A percentile compares a stretch with the other conserved stretches of the same genome.
Evolutionary conservation across 2,113 vertebrate genomes (phyloP).

Genomic region (Dissostichus mawsoni): DNA sequence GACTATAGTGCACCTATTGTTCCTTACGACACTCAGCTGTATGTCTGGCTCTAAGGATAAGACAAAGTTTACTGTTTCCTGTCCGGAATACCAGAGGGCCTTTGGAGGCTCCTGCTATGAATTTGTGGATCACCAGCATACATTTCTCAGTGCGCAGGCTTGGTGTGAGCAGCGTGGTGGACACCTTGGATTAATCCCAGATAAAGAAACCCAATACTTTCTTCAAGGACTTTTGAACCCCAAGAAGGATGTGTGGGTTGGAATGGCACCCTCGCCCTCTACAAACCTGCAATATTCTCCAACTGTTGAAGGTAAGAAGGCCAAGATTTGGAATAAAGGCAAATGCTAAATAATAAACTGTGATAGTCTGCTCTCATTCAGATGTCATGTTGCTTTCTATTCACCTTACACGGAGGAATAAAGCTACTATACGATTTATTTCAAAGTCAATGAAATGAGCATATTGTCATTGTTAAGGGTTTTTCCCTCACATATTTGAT

Average conservation of each 20-base stretch:
- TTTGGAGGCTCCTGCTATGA: conserved; percentile 89
- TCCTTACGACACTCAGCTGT: conserved; percentile 54
- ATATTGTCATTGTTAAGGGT: not conserved
- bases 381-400: not conserved
- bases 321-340: not conserved
- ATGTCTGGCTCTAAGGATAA: conserved; percentile 40
- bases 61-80: conserved; percentile 49
- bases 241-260: conserved; percentile 89
- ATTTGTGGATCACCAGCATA: conserved; percentile 79
- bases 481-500: too few species aligned
- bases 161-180: conserved; percentile 92
- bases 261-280: conserved; percentile 71
- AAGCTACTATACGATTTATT: too few species aligned
- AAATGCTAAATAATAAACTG: not conserved
- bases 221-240: conserved; percentile 84
- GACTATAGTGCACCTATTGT: conserved; percentile 47
- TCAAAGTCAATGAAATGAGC: not conserved
- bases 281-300: conserved; percentile 56
- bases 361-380: not conserved
- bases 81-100: conserved; percentile 82
- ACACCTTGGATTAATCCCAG: conserved; percentile 88
- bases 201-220: conserved; percentile 88
- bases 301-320: conserved; percentile 70
- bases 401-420: not conserved
- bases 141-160: conserved; percentile 85